phyloP scores from a whole-genome alignment of 2,113 vertebrate species.

The Coreoperca whiteheadi region DNA sequence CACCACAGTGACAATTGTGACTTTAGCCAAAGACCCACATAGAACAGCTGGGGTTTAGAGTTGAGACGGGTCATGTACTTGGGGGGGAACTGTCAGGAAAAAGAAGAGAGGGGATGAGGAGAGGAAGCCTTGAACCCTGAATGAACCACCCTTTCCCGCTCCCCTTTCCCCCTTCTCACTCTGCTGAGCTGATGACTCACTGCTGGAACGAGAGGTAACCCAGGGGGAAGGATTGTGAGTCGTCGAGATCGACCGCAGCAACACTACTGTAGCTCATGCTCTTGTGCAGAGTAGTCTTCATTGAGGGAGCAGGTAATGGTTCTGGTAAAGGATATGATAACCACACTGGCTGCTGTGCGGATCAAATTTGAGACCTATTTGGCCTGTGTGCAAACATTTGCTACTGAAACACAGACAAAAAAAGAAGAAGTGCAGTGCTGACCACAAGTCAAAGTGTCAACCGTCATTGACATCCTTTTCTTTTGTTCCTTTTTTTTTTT shows the following conservation, averaged over 20 bases:
- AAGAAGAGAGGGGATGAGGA: conserved; percentile 39
- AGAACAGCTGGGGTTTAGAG: conserved; percentile 37
- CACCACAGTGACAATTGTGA: conserved; percentile 48
- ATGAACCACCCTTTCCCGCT: conserved; percentile 68
- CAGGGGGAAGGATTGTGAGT: conserved; percentile 18
- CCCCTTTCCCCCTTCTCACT: conserved; percentile 49
- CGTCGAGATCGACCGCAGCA: conserved; percentile 38
- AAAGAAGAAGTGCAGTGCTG: background rate
- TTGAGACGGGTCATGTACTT: conserved; percentile 54
- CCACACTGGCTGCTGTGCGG: background rate
- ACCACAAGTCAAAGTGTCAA: conserved; percentile 1
- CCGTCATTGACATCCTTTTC: background rate
- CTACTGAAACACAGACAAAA: too few relatives aligned
- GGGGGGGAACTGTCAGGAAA: conserved; percentile 52
- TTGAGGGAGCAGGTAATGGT: conserved; percentile 17
- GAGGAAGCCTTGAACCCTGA: conserved; percentile 73
- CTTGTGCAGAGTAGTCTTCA: background rate
- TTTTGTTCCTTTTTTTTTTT: background rate
- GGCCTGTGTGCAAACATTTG: background rate
- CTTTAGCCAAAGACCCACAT: conserved; percentile 13
- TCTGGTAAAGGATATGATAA: conserved; percentile 2
- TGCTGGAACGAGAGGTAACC: conserved; percentile 63
- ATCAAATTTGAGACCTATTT: background rate
- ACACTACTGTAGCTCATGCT: background rate
- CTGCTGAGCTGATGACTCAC: conserved; percentile 75